Percentiles rank a stretch among this genome's conserved stretches.
phyloP scores from a whole-genome alignment of 2,797 vertebrate species.

The Pseudotriccus pelzelni region DNA sequence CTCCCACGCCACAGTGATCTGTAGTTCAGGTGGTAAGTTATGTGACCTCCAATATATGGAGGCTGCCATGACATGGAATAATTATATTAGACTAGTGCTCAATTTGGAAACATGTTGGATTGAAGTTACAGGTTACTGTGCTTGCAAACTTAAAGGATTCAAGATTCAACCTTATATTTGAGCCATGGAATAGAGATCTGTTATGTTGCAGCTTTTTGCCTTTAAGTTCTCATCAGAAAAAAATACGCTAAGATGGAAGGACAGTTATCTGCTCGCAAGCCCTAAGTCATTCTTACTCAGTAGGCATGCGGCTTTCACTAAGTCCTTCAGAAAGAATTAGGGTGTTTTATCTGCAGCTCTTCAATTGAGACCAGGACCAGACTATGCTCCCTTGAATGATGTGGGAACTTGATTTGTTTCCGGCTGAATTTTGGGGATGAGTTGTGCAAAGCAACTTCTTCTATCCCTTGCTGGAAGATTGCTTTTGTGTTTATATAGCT shows the following conservation, averaged over 20 bases:
- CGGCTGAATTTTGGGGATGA: not conserved
- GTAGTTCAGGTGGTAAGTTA: not conserved
- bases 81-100: not conserved
- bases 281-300: not conserved
- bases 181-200: not conserved
- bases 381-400: not conserved
- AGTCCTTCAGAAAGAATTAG: not conserved
- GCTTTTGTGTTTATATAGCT: slow-evolving; percentile 1
- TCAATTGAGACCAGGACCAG: not conserved
- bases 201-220: not conserved
- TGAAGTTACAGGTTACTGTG: not conserved
- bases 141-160: not conserved
- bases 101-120: not conserved
- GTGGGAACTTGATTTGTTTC: not conserved
- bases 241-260: not conserved
- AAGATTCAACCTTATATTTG: not conserved
- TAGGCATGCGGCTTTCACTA: not conserved
- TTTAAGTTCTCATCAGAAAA: not conserved
- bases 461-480: not conserved
- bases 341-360: not conserved
- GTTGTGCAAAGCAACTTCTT: slow-evolving; percentile 12
- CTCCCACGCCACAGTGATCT: not conserved
- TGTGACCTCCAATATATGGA: not conserved
- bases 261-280: not conserved
- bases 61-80: not conserved